Evolutionary conservation across 64 coral and sea anemone genomes (phyloP).

Genomic region (Dendrophyllia cribrosa): DNA sequence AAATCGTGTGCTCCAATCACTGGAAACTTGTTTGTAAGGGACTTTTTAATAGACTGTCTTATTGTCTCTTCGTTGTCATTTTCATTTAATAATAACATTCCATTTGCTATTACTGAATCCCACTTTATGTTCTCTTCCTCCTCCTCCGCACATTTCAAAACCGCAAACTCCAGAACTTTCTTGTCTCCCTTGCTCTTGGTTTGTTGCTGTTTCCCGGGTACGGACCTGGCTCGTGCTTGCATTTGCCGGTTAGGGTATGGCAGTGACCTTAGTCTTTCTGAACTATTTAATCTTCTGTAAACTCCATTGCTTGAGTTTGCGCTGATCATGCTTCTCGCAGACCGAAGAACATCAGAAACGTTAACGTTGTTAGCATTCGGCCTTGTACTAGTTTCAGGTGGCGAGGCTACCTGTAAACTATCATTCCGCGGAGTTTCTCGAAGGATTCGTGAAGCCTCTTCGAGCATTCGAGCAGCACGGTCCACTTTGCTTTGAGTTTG

Average conservation of each 20-base stretch:
- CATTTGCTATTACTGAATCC: conserved; percentile 52
- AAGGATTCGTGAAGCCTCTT: conserved; percentile 11
- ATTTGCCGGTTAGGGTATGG: conserved; percentile 1
- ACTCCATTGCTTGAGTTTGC: background rate
- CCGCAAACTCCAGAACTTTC: conserved; percentile 58
- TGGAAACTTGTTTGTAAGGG: conserved; percentile 32
- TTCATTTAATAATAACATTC: conserved; percentile 30
- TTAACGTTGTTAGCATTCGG: too few relatives aligned
- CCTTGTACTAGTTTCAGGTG: background rate
- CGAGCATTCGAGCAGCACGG: background rate
- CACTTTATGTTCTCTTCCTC: conserved; percentile 46
- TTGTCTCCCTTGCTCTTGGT: background rate
- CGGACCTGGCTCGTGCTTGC: background rate
- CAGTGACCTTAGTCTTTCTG: conserved; percentile 18
- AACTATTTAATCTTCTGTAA: conserved; percentile 31
- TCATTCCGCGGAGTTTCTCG: background rate
- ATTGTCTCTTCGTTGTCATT: conserved; percentile 32
- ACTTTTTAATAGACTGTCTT: conserved; percentile 8
- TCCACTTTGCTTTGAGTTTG: background rate
- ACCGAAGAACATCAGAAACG: background rate
- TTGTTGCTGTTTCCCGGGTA: conserved; percentile 5
- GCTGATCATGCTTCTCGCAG: background rate
- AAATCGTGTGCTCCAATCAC: conserved; percentile 36
- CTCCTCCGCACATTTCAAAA: conserved; percentile 31
- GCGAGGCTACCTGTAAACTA: background rate